Evolutionary conservation across 2,113 vertebrate species (phyloP).

Genomic region (Pluvianellus socialis): DNA sequence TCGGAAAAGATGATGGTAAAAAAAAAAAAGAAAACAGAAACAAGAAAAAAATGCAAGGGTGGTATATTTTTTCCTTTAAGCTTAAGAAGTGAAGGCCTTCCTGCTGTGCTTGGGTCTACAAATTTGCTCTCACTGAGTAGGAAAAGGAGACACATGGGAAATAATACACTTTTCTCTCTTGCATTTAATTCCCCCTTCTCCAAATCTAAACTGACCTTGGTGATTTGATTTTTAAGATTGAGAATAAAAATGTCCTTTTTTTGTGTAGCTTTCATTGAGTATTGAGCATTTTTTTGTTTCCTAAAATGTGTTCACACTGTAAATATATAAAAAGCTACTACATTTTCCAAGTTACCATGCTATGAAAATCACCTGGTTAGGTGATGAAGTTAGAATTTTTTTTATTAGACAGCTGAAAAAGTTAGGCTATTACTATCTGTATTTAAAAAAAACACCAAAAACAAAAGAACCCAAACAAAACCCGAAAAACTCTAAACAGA

Average conservation of each 20-base stretch:
- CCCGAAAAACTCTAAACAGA: too few species aligned
- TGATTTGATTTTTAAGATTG: background rate
- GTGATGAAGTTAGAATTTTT: background rate
- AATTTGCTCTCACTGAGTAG: background rate
- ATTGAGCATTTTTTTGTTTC: background rate
- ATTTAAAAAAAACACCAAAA: background rate
- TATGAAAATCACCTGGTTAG: background rate
- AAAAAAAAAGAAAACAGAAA: background rate
- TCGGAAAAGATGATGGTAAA: background rate
- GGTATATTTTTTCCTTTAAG: background rate
- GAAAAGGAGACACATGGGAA: background rate
- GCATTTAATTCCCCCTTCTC: background rate
- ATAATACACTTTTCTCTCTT: background rate
- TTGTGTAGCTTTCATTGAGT: background rate
- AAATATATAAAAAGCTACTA: background rate
- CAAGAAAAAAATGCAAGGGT: background rate
- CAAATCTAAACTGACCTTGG: background rate
- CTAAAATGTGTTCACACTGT: background rate
- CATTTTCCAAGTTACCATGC: background rate
- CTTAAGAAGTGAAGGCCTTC: background rate
- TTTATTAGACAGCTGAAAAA: background rate
- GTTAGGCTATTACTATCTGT: background rate
- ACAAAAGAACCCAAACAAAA: background rate
- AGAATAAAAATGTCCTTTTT: background rate
- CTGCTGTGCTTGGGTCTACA: background rate